These are phyloP conservation scores for Lithophane ornitopus DNA, from an alignment of 2,888 invertebrate genomes.

Conservation along the genomic window DNA sequence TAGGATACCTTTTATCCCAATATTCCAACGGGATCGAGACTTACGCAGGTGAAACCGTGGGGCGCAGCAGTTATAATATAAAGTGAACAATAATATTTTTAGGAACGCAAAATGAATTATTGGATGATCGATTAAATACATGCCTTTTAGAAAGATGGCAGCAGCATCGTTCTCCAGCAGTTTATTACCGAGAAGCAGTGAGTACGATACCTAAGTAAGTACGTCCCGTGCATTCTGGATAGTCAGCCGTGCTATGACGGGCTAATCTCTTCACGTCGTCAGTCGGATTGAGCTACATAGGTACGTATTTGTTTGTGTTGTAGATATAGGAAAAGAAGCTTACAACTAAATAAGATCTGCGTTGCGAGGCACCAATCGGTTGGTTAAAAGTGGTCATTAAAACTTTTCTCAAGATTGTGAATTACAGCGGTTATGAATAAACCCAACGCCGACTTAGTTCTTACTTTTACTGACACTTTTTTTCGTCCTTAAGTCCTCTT, in stretches of 20 bases:
- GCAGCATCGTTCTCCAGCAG: not conserved
- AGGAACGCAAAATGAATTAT: not conserved
- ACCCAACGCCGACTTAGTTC: not conserved
- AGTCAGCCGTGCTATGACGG: slow-evolving; percentile 18
- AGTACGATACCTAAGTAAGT: not conserved
- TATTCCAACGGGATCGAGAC: no score
- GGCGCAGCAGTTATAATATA: not conserved
- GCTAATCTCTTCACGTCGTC: not conserved
- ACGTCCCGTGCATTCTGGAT: not conserved
- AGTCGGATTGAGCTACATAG: not conserved
- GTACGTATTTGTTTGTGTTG: not conserved
- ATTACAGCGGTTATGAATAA: not conserved
- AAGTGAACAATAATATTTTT: not conserved
- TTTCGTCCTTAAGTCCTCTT: not conserved
- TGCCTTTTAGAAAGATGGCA: not conserved
- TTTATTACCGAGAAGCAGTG: not conserved
- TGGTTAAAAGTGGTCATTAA: not conserved
- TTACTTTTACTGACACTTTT: not conserved
- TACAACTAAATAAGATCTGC: not conserved
- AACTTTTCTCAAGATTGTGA: not conserved
- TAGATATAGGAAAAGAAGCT: not conserved
- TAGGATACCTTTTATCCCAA: no score
- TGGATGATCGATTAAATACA: not conserved
- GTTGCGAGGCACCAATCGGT: not conserved
- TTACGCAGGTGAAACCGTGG: no score